A percentile compares a stretch with the other conserved stretches of the same genome.
Evolutionary conservation across 2,888 invertebrate species (phyloP).

Genomic region (Flabesymbios commensalis): DNA sequence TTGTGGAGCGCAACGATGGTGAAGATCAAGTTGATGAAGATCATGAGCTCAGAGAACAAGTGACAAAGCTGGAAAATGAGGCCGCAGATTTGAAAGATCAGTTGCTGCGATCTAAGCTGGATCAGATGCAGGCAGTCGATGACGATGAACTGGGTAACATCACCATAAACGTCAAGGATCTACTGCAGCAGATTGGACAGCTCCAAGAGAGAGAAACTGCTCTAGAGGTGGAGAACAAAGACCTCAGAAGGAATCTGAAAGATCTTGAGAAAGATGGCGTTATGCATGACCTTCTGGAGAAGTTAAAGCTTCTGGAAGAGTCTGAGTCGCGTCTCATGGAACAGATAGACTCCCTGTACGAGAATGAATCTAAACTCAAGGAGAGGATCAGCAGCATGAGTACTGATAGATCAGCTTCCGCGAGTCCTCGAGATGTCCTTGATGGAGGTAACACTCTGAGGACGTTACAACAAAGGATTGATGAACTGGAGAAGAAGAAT

Average conservation of each 20-base stretch:
- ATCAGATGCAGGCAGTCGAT: background rate
- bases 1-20: background rate
- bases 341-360: conserved; percentile 1
- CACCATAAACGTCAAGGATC: background rate
- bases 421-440: no score
- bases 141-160: background rate
- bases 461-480: no score
- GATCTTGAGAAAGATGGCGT: no score
- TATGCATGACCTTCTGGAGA: background rate
- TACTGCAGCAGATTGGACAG: background rate
- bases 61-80: conserved; percentile 5
- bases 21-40: background rate
- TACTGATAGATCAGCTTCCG: no score
- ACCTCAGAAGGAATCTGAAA: background rate
- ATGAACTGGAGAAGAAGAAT: no score
- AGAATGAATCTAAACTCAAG: background rate
- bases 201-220: no score
- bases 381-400: background rate
- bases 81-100: conserved; percentile 1
- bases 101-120: conserved; percentile 6
- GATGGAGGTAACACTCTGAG: no score
- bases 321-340: conserved; percentile 18
- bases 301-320: conserved; percentile 13
- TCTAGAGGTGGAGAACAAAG: conserved; percentile 3
- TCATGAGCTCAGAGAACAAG: background rate